Conservation (phyloP, 1,140 invertebrate species). For the Ceratosolen solmsi region DNA sequence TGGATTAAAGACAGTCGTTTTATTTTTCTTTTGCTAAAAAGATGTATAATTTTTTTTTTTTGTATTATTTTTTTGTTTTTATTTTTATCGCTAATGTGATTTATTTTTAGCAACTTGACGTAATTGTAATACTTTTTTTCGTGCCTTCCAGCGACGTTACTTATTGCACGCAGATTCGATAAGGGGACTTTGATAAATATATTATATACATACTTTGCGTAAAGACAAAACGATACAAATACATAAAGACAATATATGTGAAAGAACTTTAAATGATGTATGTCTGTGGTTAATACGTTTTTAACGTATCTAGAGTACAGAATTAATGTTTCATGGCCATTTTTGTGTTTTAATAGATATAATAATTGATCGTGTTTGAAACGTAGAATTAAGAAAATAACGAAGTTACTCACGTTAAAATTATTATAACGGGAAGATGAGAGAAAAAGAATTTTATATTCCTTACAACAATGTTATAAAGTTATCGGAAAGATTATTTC, state of each 20-base stretch:
- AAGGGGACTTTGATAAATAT: conserved; percentile 24
- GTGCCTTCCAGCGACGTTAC: conserved; percentile 28
- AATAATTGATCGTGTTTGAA: conserved; percentile 13
- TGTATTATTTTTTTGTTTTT: neutral
- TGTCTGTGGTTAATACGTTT: conserved; percentile 12
- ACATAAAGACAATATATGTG: neutral
- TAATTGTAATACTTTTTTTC: conserved; percentile 25
- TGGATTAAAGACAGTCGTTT: conserved; percentile 20
- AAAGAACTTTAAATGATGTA: neutral
- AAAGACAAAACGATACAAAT: neutral
- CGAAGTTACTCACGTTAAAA: conserved; percentile 4
- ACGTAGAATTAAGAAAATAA: conserved; percentile 20
- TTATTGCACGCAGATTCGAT: conserved; percentile 43
- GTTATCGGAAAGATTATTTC: conserved; percentile 2
- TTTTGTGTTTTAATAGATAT: conserved; percentile 1
- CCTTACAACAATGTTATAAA: conserved; percentile 28
- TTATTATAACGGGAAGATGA: conserved; percentile 10
- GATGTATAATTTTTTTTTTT: conserved; percentile 26
- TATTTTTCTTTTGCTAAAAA: conserved; percentile 36
- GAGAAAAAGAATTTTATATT: conserved; percentile 37
- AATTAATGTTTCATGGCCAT: conserved; percentile 29
- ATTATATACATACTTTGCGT: conserved; percentile 27
- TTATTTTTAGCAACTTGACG: conserved; percentile 35
- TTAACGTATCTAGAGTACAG: conserved; percentile 16
- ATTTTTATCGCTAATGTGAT: conserved; percentile 43